Evolutionary conservation across 2,113 vertebrate species (phyloP), one percentile per base, ranked within the genome.

Genomic region (Petromus typicus): DNA sequence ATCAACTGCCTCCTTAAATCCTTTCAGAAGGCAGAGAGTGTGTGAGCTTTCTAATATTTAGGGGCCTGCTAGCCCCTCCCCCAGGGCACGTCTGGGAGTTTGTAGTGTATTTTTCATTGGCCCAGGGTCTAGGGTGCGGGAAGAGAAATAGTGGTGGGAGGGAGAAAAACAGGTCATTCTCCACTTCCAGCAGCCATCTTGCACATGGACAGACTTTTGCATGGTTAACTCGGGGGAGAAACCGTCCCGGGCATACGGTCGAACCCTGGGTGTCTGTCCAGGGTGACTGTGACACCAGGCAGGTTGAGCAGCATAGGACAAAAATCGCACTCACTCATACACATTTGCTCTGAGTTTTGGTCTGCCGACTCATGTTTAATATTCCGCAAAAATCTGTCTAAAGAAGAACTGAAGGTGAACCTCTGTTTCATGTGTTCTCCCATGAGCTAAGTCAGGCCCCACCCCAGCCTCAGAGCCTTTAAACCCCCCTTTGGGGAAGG

Each of bases 401-500:
- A 87, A 69, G 67, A 91, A 96, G 6, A 57, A 22, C 64, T 20
- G 7, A 67, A 78, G 67, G 37, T n/a, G 45, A 76, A 30, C 1
- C 11, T 9, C 17, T 61, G 23, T 34, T 12, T 64, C 45, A 43
- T 48, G 87, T 67, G 34, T 4, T 56, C 32, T 87, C 2, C 18
- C 34, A n/a, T 78, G 45, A 56, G 64, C 85, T 90, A 90, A 57
- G 23, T 59, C 40, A 57, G 67, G 17, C 63, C 85, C 27, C 2
- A 63, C 14, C 34, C 73, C 11, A 80, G 30, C 84, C 61, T 87
- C 43, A 64, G 57, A 67, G 32, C 67, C 54, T 95, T 89, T 32
- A 89, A 73, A 95, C 90, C 43, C 14, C 48, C 78, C 71, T 93
- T 89, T 48, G 64, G 64, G 40, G 71, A 91, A 95, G 14, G 5